These are phyloP conservation scores for Megalurothrips usitatus DNA, from an alignment of 2,888 invertebrate genomes.

Conservation along the genomic window DNA sequence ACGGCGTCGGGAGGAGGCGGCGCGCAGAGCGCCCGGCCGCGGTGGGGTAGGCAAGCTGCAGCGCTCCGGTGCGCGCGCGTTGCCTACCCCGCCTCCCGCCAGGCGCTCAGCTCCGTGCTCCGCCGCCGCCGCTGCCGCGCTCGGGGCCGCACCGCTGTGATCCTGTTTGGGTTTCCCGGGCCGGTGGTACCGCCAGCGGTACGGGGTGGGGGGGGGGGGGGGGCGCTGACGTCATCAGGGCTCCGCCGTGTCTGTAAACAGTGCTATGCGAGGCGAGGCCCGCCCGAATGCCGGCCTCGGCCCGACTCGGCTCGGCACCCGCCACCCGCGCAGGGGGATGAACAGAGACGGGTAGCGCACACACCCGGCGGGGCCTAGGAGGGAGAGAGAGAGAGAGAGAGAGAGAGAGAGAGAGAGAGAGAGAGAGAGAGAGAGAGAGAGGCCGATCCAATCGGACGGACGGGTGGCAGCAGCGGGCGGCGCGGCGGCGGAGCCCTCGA, in stretches of 20 bases:
- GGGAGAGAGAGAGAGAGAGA: constrained; percentile 6
- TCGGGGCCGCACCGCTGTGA: background rate
- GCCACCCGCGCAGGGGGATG: no score
- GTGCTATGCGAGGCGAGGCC: no score
- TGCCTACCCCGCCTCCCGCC: background rate
- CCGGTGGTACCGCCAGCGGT: no score
- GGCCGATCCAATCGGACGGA: background rate
- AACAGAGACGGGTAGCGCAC: background rate
- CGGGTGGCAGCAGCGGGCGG: background rate
- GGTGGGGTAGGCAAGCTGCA: background rate
- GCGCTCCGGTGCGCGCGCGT: background rate
- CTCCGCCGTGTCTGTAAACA: no score
- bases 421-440: constrained; percentile 1
- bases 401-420: constrained; percentile 5
- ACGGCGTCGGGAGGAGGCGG: background rate
- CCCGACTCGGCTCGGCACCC: background rate
- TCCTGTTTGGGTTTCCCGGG: no score
- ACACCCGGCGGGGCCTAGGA: background rate
- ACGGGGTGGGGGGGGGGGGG: no score
- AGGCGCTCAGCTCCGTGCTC: no score
- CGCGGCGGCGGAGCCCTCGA: background rate
- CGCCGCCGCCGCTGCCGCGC: background rate
- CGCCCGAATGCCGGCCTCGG: background rate
- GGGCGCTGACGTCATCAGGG: no score
- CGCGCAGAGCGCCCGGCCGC: background rate